Evolutionary conservation across 1,140 invertebrate species (phyloP), one percentile per base, ranked within the genome.

Genomic region (Rhizoglyphus robini): DNA sequence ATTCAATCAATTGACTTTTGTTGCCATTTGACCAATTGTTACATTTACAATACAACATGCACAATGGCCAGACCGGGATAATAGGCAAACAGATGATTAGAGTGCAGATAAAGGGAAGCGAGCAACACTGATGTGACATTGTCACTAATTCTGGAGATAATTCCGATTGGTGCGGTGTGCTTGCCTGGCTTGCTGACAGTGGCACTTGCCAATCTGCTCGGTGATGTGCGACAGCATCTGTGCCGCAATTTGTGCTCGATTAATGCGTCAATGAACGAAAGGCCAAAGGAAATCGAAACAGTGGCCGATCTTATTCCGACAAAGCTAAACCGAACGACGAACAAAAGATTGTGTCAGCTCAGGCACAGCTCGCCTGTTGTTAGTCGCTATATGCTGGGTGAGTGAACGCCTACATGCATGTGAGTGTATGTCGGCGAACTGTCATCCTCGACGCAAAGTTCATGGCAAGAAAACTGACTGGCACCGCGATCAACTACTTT

Each of bases 11-110:
- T n/a, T n/a, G n/a, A n/a, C n/a, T n/a, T n/a, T n/a, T n/a, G n/a
- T n/a, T n/a, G n/a, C n/a, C n/a, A n/a, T n/a, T n/a, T n/a, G n/a
- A n/a, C n/a, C n/a, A n/a, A n/a, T n/a, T n/a, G n/a, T n/a, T n/a
- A n/a, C n/a, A n/a, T n/a, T n/a, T n/a, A n/a, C n/a, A 54, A 32
- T 54, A 32, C 15, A 54, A 23, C 15, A 54, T 54, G 51, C 8
- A 54, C 23, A 8, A 54, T 54, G 20, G 51, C 23, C 8, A 8
- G 51, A n/a, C n/a, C 23, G 51, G 20, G 20, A 11, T 54, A 54
- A 54, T 54, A 54, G 31, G 51, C 51, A 54, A 54, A 54, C 51
- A 54, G 51, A 11, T 54, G 51, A 54, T 54, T 54, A 54, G 41
- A 46, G 51, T 54, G 15, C 23, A 23, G 51, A 54, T 54, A 54